Evolutionary conservation across 2,797 vertebrate species (phyloP), one percentile per base, ranked within the genome.

Genomic region (Pygocentrus nattereri): DNA sequence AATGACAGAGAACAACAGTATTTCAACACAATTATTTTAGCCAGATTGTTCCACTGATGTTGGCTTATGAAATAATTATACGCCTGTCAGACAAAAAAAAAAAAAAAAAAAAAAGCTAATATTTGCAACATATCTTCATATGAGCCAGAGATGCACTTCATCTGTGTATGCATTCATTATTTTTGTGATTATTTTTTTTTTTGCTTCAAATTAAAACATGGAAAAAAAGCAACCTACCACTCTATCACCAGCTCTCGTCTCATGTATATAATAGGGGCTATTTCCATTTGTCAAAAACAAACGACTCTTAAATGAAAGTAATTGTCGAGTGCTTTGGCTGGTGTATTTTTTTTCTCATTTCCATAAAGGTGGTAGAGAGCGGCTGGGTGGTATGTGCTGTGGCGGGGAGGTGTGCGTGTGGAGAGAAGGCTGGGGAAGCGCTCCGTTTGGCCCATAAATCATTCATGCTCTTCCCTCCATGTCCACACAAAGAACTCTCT

Each of bases 371-470:
- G 73, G 83, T 65, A 62, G 72, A 75, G 74, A 80, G 27, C 12
- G 15, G 62, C 64, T 61, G 44, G 50, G 81, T 72, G 75, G 74
- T 69, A 52, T 54, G 50, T 74, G 61, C 58, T 34, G 19, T 23
- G n/a, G 61, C 47, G 78, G 50, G 61, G 52, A 31, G 31, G 76
- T 78, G 38, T 41, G 62, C 75, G 79, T 79, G 58, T 68, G 77
- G 59, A 75, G 56, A 25, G 23, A 72, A 75, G 62, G 81, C 81
- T 81, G 82, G 79, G 54, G 80, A 83, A 82, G 81, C 80, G 73
- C 82, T 84, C 84, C 78, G 79, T 81, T 81, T 83, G 78, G 76
- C 73, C 76, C 85, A 88, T 86, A 86, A 88, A 88, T 86, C 85
- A 88, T 86, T 88, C 83, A 88, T 85, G 81, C 59, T 79, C 78